Conservation (phyloP, 2,113 vertebrate species). For the Eptesicus fuscus region DNA sequence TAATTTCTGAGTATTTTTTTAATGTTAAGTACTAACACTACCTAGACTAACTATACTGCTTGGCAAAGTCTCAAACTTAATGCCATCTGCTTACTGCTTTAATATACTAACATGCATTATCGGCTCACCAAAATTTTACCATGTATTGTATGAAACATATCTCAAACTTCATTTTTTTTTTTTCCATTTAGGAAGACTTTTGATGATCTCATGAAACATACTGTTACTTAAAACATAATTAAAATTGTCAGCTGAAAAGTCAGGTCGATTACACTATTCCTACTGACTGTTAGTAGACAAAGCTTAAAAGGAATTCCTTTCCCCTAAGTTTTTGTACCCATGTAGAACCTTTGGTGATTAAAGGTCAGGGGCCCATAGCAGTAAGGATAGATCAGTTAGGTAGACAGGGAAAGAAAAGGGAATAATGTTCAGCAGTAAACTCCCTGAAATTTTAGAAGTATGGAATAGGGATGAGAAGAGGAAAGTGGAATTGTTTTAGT, state of each 20-base stretch:
- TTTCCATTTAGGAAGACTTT: background rate
- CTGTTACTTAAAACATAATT: background rate
- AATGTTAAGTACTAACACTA: conserved; percentile 22
- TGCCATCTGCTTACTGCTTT: background rate
- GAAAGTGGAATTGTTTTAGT: background rate
- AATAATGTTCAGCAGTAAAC: background rate
- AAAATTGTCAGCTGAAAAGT: background rate
- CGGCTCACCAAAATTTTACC: background rate
- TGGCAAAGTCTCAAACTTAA: background rate
- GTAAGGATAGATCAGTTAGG: background rate
- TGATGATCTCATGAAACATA: background rate
- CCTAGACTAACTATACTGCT: background rate
- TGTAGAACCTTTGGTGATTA: background rate
- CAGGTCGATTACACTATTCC: background rate
- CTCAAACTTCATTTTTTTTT: background rate
- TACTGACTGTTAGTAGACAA: background rate
- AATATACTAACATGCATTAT: background rate
- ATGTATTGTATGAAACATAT: background rate
- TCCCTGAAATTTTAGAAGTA: conserved; percentile 4
- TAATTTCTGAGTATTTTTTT: conserved; percentile 2
- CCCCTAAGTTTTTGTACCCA: background rate
- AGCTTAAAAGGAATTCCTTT: conserved; percentile 14
- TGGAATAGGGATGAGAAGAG: background rate
- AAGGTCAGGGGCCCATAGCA: background rate
- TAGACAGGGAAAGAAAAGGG: background rate